phyloP scores from a whole-genome alignment of 2,113 vertebrate species.

The Micromys minutus region DNA sequence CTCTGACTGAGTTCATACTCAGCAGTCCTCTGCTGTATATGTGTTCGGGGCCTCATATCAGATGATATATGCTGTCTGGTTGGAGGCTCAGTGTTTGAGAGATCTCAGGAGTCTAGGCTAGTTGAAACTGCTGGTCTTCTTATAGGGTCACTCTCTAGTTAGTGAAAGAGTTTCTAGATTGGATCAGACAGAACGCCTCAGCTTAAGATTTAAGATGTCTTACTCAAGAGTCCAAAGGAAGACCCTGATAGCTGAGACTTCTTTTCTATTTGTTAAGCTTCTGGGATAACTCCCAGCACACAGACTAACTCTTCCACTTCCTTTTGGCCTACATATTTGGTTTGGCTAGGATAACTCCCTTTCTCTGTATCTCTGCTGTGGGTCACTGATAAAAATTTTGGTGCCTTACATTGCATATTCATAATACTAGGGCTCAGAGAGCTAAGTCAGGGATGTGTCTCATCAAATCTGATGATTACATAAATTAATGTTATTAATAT shows the following conservation, averaged over 20 bases:
- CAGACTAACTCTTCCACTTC: not conserved
- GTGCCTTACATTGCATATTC: not conserved
- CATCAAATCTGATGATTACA: not conserved
- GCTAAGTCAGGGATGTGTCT: not conserved
- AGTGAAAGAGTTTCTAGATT: not conserved
- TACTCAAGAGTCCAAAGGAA: not conserved
- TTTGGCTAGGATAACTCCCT: not conserved
- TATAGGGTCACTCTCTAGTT: too few species aligned
- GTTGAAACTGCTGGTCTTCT: too few species aligned
- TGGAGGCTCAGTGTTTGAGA: too few species aligned
- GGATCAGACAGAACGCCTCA: not conserved
- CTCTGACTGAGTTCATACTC: too few species aligned
- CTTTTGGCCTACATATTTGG: not conserved
- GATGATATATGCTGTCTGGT: too few species aligned
- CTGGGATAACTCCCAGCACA: too few species aligned
- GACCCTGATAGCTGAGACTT: not conserved
- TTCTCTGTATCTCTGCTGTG: not conserved
- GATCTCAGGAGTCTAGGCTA: too few species aligned
- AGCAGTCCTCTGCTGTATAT: too few species aligned
- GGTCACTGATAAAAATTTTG: not conserved
- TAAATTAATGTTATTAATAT: not conserved
- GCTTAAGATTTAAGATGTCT: not conserved
- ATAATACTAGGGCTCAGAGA: not conserved
- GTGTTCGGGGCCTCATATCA: too few species aligned
- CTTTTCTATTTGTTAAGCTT: not conserved